Conservation (phyloP, 2,888 invertebrate genomes). For the Drosophila birchii region DNA sequence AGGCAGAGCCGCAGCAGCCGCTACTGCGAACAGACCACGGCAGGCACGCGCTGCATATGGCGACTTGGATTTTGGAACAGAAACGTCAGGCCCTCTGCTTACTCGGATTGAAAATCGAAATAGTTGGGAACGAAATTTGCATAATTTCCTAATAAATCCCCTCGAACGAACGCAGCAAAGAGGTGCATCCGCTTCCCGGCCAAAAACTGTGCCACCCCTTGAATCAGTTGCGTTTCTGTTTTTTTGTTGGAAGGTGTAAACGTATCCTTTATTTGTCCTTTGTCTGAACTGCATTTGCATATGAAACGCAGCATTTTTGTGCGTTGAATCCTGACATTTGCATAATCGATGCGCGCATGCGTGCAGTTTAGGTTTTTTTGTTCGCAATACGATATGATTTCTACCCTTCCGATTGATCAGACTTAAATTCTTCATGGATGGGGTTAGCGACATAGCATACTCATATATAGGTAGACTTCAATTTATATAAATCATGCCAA, state of each 20-base stretch:
- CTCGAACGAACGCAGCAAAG: conserved; percentile 35
- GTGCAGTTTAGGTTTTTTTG: conserved; percentile 52
- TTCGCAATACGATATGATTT: conserved; percentile 17
- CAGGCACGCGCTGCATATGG: conserved; percentile 56
- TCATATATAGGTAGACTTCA: no score
- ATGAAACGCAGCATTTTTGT: conserved; percentile 67
- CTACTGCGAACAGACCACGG: conserved; percentile 61
- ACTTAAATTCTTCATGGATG: conserved; percentile 4
- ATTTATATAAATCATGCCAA: no score
- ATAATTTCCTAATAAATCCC: conserved; percentile 75
- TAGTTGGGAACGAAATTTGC: conserved; percentile 72
- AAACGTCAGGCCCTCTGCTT: conserved; percentile 14
- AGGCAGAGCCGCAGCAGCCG: conserved; percentile 62
- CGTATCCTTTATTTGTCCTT: conserved; percentile 65
- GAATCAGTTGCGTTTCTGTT: conserved; percentile 24
- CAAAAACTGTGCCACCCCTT: conserved; percentile 46
- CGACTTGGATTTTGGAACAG: conserved; percentile 13
- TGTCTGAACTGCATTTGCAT: conserved; percentile 71
- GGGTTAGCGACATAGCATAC: not conserved
- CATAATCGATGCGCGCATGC: conserved; percentile 75
- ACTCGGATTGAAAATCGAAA: conserved; percentile 56
- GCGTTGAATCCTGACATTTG: conserved; percentile 48
- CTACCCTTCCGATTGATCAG: conserved; percentile 25
- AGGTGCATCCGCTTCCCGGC: conserved; percentile 51
- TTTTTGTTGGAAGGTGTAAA: conserved; percentile 74